These are phyloP conservation scores for Sepioteuthis lessoniana DNA, from an alignment of 2,888 invertebrate genomes.

Conservation along the genomic window DNA sequence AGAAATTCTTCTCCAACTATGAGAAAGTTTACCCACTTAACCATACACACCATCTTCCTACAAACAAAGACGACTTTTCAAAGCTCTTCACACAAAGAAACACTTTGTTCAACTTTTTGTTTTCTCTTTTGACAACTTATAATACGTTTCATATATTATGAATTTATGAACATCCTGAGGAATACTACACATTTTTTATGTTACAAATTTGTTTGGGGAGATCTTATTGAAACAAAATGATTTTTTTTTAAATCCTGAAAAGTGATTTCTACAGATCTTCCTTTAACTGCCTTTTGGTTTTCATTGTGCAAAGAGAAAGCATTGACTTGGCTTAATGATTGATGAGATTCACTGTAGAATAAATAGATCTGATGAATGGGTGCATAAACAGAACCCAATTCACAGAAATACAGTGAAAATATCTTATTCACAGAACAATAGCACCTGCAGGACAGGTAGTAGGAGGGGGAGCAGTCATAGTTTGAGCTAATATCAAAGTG, in stretches of 20 bases:
- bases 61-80: too few species aligned
- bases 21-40: too few species aligned
- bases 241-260: background rate
- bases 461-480: too few species aligned
- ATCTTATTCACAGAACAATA: too few species aligned
- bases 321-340: background rate
- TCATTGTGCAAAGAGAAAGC: background rate
- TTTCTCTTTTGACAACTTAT: too few species aligned
- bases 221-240: background rate
- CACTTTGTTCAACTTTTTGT: too few species aligned
- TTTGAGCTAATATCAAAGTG: too few species aligned
- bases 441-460: too few species aligned
- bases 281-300: background rate
- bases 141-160: background rate
- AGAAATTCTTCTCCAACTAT: too few species aligned
- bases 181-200: background rate
- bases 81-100: too few species aligned
- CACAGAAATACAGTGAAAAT: background rate
- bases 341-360: background rate
- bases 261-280: background rate
- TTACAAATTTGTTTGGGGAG: background rate
- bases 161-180: background rate
- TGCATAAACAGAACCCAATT: background rate
- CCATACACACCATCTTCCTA: too few species aligned
- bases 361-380: background rate